Evolutionary conservation across 2,797 vertebrate genomes (phyloP).

Genomic region (Hafferia zeledoni): DNA sequence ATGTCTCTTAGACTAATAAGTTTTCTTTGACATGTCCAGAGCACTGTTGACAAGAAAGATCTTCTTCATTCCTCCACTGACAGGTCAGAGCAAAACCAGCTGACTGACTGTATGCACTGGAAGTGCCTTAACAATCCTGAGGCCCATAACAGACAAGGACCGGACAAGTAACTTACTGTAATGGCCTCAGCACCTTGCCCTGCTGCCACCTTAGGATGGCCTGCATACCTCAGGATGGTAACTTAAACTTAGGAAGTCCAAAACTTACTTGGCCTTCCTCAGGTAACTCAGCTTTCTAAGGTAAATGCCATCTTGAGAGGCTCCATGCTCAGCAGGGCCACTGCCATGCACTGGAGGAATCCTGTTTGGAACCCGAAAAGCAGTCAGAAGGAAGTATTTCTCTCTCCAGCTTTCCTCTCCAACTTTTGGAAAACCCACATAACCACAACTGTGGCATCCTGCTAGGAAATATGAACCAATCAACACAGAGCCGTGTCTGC

Average conservation of each 20-base stretch:
- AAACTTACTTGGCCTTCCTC: background rate
- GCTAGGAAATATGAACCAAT: background rate
- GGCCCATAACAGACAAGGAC: background rate
- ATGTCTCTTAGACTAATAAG: background rate
- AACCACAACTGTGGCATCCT: background rate
- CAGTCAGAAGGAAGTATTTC: background rate
- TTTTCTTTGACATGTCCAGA: background rate
- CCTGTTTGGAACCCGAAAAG: background rate
- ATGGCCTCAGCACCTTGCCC: rapidly evolving
- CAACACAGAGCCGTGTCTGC: rapidly evolving
- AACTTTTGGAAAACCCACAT: background rate
- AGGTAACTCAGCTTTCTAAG: background rate
- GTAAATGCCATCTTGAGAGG: background rate
- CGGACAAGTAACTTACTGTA: background rate
- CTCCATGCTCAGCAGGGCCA: background rate
- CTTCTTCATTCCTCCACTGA: background rate
- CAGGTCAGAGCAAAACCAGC: background rate
- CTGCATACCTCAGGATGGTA: background rate
- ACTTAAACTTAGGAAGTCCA: background rate
- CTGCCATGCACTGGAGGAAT: background rate
- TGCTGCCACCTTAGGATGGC: background rate
- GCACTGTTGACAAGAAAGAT: background rate
- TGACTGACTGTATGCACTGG: rapidly evolving
- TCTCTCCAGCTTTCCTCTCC: background rate
- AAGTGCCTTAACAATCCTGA: background rate